A percentile compares a stretch with the other conserved stretches of the same genome.
Evolutionary conservation across 2,888 invertebrate genomes (phyloP).

Genomic region (Adelognathus sp.): DNA sequence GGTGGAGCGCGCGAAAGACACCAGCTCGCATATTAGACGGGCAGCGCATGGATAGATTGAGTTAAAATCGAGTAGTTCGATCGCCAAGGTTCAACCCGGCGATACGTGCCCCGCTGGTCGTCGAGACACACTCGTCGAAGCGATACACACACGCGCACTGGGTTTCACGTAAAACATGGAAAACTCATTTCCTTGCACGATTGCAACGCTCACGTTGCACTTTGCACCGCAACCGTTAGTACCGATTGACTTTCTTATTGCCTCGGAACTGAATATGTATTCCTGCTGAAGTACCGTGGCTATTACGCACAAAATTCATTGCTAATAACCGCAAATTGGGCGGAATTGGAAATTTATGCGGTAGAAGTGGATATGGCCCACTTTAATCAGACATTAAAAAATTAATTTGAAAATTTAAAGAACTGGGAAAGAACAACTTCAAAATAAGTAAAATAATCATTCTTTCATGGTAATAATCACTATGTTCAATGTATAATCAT

Average conservation of each 20-base stretch:
- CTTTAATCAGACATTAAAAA: no score
- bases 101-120: slow-evolving; percentile 21
- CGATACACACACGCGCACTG: neutral
- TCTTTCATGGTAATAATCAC: no score
- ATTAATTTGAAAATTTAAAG: no score
- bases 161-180: neutral
- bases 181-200: slow-evolving; percentile 39
- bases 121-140: neutral
- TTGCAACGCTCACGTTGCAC: no score
- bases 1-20: slow-evolving; percentile 9
- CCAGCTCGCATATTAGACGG: neutral
- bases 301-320: no score
- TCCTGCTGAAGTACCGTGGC: no score
- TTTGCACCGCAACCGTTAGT: slow-evolving; percentile 2
- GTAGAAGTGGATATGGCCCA: no score
- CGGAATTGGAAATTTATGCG: no score
- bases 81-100: slow-evolving; percentile 7
- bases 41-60: slow-evolving; percentile 10
- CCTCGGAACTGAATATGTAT: neutral
- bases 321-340: no score
- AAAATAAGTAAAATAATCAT: no score
- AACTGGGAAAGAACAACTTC: no score
- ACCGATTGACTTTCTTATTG: slow-evolving; percentile 10
- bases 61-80: slow-evolving; percentile 41
- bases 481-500: no score